Percentiles rank a stretch among this genome's conserved stretches.
Conservation (phyloP, 2,797 vertebrate species). For the Xenentodon cancila region DNA sequence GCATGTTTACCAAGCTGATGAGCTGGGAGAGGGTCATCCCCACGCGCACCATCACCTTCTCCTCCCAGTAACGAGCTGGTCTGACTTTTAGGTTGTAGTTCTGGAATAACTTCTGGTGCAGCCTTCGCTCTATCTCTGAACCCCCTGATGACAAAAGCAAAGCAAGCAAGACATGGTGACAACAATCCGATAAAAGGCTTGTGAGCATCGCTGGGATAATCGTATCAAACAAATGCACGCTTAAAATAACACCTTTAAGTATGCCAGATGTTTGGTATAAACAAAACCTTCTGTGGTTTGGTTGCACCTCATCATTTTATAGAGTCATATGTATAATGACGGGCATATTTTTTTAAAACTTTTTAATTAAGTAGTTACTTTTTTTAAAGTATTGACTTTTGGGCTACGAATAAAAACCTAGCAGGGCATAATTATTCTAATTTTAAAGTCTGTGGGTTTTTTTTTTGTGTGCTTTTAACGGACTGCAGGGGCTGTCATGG, state of each 20-base stretch:
- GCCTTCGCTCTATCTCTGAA: slow-evolving; percentile 73
- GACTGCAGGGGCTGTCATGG: too few relatives aligned
- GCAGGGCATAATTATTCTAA: too few relatives aligned
- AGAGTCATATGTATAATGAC: slow-evolving; percentile 38
- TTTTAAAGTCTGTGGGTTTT: too few relatives aligned
- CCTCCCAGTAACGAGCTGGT: slow-evolving; percentile 80
- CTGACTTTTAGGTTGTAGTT: slow-evolving; percentile 85
- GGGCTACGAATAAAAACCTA: too few relatives aligned
- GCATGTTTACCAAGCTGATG: slow-evolving; percentile 78
- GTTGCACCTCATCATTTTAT: slow-evolving; percentile 31
- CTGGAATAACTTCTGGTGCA: slow-evolving; percentile 77
- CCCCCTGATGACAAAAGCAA: slow-evolving; percentile 58
- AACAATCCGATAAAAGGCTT: not conserved
- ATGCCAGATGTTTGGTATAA: slow-evolving; percentile 13
- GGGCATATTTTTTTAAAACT: not conserved
- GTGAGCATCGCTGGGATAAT: not conserved
- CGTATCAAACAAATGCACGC: not conserved
- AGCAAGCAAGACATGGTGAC: too few relatives aligned
- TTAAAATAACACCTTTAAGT: not conserved
- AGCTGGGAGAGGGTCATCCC: slow-evolving; percentile 87
- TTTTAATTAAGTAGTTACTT: too few relatives aligned
- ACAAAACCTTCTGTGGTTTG: slow-evolving; percentile 21
- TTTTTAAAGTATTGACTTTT: too few relatives aligned
- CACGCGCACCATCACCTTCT: slow-evolving; percentile 82
- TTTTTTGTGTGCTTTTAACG: too few relatives aligned